Evolutionary conservation across 2,888 invertebrate species (phyloP), one percentile per base, ranked within the genome.

Genomic region (Sinopyrophorus schimmeli): DNA sequence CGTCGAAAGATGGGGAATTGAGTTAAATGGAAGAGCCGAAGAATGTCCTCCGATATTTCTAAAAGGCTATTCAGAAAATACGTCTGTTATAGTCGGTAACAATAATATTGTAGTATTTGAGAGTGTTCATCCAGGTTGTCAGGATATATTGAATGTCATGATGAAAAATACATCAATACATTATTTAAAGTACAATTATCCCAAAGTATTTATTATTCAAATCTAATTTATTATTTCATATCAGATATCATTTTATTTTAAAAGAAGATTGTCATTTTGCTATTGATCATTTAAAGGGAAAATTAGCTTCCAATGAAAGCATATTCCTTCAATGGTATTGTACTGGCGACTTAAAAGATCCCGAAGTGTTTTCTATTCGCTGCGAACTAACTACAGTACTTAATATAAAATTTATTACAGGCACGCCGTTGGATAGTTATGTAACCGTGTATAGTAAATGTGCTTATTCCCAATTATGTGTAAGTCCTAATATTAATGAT

Each of bases 1-100:
- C 51, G 48, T 66, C 1, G 77, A 78, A 61, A 63, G 69, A 26
- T 78, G 78, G 77, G 58, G 63, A 1, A 40, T 77, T 14, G 65
- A 70, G 42, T 63, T 77, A 30, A 77, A 77, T 51, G 74, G 72
- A 2, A 65, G 66, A 41, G 43, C 57, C 2, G 62, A 69, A 7
- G 63, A 69, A 31, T 65, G 63, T 21, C 53, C 64, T 12, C 62
- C 62, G 4, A 62, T 78, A 23, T 68, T 68, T 47, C 62, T 77
- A 18, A 70, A 69, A 39, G 76, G 73, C 24, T 71, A 67, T 41
- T 66, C 72, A 1, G 74, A 74, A 53, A 52, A 66, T 41, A 73
- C 74, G 0, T 56, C 57, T 21, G 40, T 76, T 7, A 52, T 53
- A 14, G 61, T 75, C 11, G 70, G 67, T 10, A 41, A 61, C 6